Conservation (phyloP, 2,113 vertebrate species). For the Pantherophis guttatus region DNA sequence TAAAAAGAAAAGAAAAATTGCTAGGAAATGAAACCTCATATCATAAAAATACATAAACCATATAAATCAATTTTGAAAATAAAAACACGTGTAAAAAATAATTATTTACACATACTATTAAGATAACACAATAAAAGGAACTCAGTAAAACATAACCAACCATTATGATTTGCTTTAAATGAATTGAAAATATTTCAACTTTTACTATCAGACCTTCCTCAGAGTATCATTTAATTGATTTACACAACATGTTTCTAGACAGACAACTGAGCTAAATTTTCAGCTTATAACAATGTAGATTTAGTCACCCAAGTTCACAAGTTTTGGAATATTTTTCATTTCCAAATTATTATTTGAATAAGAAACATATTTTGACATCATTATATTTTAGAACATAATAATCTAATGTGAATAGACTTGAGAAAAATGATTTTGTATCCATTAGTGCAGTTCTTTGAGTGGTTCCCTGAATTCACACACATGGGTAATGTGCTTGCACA, state of each 20-base stretch:
- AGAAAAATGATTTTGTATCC: not conserved
- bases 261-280: not conserved
- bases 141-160: not conserved
- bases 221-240: not conserved
- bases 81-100: not conserved
- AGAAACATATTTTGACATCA: not conserved
- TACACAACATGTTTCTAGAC: not conserved
- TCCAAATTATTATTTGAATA: not conserved
- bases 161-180: not conserved
- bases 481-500: not conserved
- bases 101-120: not conserved
- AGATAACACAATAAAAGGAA: not conserved
- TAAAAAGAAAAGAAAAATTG: not conserved
- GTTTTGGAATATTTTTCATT: not conserved
- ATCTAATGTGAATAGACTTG: not conserved
- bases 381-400: not conserved
- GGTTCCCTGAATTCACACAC: not conserved
- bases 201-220: not conserved
- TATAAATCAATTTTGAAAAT: not conserved
- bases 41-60: not conserved
- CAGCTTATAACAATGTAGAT: not conserved
- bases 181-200: slow-evolving; percentile 3
- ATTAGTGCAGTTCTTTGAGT: not conserved
- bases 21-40: not conserved
- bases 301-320: not conserved